These are phyloP conservation scores for Metopia argyrocephala DNA, from an alignment of 2,888 invertebrate species.

Conservation along the genomic window DNA sequence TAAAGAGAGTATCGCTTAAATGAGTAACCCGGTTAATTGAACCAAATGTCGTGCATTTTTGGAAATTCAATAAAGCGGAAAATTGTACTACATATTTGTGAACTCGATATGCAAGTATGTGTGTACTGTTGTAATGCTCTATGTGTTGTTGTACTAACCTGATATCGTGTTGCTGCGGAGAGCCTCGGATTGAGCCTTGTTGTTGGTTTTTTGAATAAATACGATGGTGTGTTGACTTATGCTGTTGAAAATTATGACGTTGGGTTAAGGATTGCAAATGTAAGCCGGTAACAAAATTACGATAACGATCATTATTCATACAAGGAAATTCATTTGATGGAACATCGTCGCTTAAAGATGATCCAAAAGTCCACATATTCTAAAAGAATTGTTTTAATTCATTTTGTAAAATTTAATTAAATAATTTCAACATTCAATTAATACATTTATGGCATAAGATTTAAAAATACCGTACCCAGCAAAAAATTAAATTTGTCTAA, in stretches of 20 bases:
- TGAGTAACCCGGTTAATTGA: too few relatives aligned
- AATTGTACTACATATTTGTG: too few relatives aligned
- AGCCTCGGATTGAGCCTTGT: conserved; percentile 10
- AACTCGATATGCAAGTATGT: too few relatives aligned
- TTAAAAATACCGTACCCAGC: too few relatives aligned
- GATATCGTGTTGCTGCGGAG: conserved; percentile 27
- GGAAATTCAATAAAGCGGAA: too few relatives aligned
- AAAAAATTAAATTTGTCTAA: too few relatives aligned
- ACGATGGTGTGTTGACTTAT: conserved; percentile 23
- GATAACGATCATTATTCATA: conserved; percentile 45
- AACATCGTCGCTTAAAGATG: conserved; percentile 37
- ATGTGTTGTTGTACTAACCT: conserved; percentile 39
- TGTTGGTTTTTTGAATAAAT: conserved; percentile 23
- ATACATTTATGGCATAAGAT: too few relatives aligned
- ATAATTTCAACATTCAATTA: not conserved
- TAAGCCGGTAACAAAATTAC: conserved; percentile 39
- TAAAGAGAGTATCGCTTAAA: too few relatives aligned
- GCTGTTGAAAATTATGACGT: conserved; percentile 43
- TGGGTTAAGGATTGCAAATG: conserved; percentile 47
- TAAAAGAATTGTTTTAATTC: conserved; percentile 13
- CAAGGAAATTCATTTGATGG: conserved; percentile 33
- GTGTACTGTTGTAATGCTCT: too few relatives aligned
- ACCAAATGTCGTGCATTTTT: too few relatives aligned
- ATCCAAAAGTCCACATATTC: conserved; percentile 53
- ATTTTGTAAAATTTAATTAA: not conserved